Conservation (phyloP, 2,113 vertebrate genomes). For the Semnornis frantzii region DNA sequence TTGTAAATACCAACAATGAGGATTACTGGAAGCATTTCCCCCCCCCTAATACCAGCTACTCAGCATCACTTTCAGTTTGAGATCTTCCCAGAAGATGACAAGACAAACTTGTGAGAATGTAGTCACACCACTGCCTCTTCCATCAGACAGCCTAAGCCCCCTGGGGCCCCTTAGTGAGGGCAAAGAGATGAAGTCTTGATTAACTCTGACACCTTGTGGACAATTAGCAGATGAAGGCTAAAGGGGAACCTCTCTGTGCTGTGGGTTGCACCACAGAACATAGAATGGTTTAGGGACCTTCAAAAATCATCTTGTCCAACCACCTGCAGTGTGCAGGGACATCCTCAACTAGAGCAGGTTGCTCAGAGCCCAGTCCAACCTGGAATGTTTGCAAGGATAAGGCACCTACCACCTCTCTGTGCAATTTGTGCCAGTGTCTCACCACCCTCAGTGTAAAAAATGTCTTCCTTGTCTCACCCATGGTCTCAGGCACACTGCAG, state of each 20-base stretch:
- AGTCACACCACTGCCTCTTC: background rate
- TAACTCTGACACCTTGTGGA: conserved; percentile 68
- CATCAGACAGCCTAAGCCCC: background rate
- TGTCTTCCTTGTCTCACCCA: background rate
- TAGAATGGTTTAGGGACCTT: background rate
- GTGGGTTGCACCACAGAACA: background rate
- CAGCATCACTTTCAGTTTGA: background rate
- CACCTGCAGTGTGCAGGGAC: background rate
- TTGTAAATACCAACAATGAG: background rate
- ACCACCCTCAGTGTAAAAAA: background rate
- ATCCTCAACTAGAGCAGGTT: background rate
- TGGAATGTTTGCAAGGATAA: background rate
- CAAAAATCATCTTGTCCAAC: background rate
- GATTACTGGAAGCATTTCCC: background rate
- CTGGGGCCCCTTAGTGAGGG: background rate
- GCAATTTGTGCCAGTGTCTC: background rate
- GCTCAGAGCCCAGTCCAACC: background rate
- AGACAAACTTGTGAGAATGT: background rate
- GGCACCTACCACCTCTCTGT: background rate
- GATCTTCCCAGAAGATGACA: background rate
- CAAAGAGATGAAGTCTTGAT: background rate
- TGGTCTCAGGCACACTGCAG: background rate
- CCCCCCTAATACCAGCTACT: background rate
- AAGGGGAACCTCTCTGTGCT: background rate
- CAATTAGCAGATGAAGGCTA: background rate